Evolutionary conservation across 2,113 vertebrate genomes (phyloP).

Genomic region (Notechis scutatus): DNA sequence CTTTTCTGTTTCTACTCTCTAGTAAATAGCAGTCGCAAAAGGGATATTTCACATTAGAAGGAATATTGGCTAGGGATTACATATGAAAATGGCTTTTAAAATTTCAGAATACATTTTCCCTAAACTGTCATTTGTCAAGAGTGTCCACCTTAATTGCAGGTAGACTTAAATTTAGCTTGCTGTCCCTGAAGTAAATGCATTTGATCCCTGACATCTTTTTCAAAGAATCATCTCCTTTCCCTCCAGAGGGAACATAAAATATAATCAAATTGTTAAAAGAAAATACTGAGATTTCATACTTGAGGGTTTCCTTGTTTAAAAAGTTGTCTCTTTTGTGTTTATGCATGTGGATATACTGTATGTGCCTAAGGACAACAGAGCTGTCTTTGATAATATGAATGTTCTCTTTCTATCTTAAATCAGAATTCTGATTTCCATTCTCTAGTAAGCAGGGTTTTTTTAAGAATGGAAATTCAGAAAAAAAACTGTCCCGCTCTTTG

Average conservation of each 20-base stretch:
- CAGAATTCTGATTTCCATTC: neutral
- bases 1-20: neutral
- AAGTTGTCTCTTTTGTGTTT: neutral
- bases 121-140: neutral
- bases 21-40: neutral
- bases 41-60: neutral
- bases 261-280: neutral
- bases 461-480: neutral
- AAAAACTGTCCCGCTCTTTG: neutral
- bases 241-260: neutral
- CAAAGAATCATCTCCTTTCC: neutral
- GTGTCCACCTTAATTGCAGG: neutral
- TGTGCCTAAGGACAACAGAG: neutral
- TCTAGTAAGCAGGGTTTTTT: neutral
- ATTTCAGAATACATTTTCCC: neutral
- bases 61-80: neutral
- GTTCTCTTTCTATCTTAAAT: neutral
- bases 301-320: neutral
- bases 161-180: neutral
- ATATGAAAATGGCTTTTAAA: neutral
- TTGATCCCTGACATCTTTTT: neutral
- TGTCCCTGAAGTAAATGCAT: neutral
- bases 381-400: neutral
- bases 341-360: neutral
- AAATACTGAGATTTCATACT: neutral